phyloP scores from a whole-genome alignment of 1,140 invertebrate genomes.

The Diachasmimorpha longicaudata region DNA sequence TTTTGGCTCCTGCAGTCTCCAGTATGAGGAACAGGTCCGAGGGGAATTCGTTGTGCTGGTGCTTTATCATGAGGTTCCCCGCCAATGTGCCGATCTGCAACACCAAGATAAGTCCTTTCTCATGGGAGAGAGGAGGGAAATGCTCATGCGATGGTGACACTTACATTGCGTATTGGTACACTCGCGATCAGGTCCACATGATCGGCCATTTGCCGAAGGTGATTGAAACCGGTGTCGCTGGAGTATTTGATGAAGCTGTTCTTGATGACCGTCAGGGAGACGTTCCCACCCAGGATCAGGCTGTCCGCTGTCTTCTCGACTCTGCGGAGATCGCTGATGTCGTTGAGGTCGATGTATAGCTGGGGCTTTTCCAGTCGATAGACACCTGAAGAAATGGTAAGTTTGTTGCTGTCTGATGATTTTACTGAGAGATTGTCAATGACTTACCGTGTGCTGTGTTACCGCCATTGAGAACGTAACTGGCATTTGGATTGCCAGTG shows the following conservation, averaged over 20 bases:
- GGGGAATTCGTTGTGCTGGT: conserved; percentile 72
- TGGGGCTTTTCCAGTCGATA: conserved; percentile 65
- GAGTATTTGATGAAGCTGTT: conserved; percentile 65
- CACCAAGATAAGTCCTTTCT: conserved; percentile 9
- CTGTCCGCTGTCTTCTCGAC: conserved; percentile 56
- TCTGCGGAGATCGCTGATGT: conserved; percentile 69
- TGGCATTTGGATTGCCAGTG: conserved; percentile 49
- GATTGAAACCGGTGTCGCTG: conserved; percentile 62
- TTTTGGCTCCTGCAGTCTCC: conserved; percentile 69
- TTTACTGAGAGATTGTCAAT: not conserved
- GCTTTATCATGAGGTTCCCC: conserved; percentile 82
- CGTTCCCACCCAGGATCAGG: conserved; percentile 68
- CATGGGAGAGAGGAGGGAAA: not conserved
- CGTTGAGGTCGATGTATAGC: conserved; percentile 76
- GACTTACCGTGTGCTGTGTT: conserved; percentile 68
- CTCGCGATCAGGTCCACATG: conserved; percentile 77
- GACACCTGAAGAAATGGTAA: conserved; percentile 62
- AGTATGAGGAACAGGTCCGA: conserved; percentile 79
- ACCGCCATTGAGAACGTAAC: conserved; percentile 66
- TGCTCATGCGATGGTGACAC: conserved; percentile 39
- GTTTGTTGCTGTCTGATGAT: not conserved
- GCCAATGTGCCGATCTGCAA: conserved; percentile 65
- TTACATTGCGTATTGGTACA: conserved; percentile 76
- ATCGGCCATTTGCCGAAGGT: conserved; percentile 65
- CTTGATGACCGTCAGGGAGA: conserved; percentile 71